phyloP scores from a whole-genome alignment of 2,888 invertebrate genomes.

The Amblyjoppa fuscipennis region DNA sequence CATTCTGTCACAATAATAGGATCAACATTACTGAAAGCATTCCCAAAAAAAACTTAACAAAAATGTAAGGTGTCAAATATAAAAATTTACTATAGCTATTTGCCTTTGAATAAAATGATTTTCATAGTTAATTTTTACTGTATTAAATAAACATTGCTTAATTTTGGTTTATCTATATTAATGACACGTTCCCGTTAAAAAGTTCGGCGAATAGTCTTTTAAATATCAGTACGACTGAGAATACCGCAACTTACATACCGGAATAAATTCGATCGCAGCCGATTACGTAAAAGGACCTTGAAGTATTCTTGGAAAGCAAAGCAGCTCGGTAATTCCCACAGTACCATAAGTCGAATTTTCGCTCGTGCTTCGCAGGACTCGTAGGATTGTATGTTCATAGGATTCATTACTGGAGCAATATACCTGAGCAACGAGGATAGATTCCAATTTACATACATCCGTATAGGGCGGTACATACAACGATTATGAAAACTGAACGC shows the following conservation, averaged over 20 bases:
- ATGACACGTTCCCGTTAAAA: background rate
- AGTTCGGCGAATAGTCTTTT: too few relatives aligned
- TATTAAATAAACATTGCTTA: background rate
- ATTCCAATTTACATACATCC: conserved; percentile 3
- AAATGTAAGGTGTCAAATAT: too few relatives aligned
- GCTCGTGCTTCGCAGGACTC: background rate
- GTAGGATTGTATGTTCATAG: conserved; percentile 24
- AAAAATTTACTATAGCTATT: too few relatives aligned
- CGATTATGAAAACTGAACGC: conserved; percentile 57
- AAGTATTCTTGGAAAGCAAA: background rate
- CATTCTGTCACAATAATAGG: too few relatives aligned
- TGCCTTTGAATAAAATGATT: too few relatives aligned
- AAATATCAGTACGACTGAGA: background rate
- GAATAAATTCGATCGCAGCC: too few relatives aligned
- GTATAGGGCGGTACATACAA: conserved; percentile 23
- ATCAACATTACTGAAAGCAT: too few relatives aligned
- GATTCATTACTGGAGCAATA: conserved; percentile 35
- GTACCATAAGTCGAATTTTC: background rate
- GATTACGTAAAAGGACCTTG: background rate
- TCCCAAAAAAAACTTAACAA: too few relatives aligned
- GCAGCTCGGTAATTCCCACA: background rate
- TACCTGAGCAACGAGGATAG: conserved; percentile 14
- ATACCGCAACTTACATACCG: background rate
- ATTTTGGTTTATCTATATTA: background rate
- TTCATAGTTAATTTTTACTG: background rate